Percentiles rank a stretch among this genome's conserved stretches.
Evolutionary conservation across 2,888 invertebrate genomes (phyloP).

Genomic region (Eupithecia subfuscata): DNA sequence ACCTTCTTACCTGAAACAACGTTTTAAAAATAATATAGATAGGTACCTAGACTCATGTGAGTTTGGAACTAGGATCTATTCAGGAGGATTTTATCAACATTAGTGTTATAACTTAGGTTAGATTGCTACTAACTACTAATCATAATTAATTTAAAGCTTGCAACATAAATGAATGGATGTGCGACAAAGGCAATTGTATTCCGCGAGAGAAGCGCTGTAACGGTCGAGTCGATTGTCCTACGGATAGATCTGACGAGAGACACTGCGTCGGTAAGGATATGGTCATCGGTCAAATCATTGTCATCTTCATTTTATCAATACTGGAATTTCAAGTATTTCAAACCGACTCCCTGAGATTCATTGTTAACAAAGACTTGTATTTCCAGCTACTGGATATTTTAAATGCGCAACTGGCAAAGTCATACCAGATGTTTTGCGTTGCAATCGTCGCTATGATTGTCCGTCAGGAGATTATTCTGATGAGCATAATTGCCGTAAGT

Average conservation of each 20-base stretch:
- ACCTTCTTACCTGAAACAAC: no score
- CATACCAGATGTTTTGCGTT: constrained; percentile 82
- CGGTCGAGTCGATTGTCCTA: constrained; percentile 87
- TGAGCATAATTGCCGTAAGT: constrained; percentile 91
- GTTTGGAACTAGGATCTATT: constrained; percentile 18
- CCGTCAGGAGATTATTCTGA: constrained; percentile 87
- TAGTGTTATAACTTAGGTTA: not conserved
- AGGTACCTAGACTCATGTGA: constrained; percentile 1
- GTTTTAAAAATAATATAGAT: not conserved
- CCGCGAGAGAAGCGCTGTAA: constrained; percentile 85
- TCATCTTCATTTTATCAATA: not conserved
- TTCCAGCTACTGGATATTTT: constrained; percentile 80
- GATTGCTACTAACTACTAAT: constrained; percentile 39
- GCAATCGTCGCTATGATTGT: constrained; percentile 88
- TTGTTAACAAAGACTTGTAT: constrained; percentile 45
- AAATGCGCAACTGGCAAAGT: constrained; percentile 87
- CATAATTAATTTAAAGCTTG: constrained; percentile 79
- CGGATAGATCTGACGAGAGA: constrained; percentile 89
- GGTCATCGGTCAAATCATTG: constrained; percentile 15
- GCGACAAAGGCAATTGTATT: constrained; percentile 88
- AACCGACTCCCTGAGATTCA: not conserved
- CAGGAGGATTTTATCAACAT: constrained; percentile 38
- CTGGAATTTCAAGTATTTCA: not conserved
- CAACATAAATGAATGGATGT: constrained; percentile 88
- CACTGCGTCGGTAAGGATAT: constrained; percentile 85